phyloP scores from a whole-genome alignment of 2,113 vertebrate genomes.

The Felis catus region F.catus_Fca126_mat1.0 CM031412.1:77111001-77111500 shows the following conservation, averaged over 20 bases:
- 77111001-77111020: neutral
- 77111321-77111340: too few relatives aligned
- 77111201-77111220: neutral
- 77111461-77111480: too few relatives aligned
- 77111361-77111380: too few relatives aligned
- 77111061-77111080: neutral
- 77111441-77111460: too few relatives aligned
- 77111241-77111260: neutral
- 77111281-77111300: neutral
- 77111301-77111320: too few relatives aligned
- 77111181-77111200: too few relatives aligned
- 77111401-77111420: too few relatives aligned
- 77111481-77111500: too few relatives aligned
- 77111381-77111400: too few relatives aligned
- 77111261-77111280: neutral
- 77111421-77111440: too few relatives aligned
- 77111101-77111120: neutral
- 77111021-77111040: neutral
- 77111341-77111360: too few relatives aligned
- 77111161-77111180: neutral
- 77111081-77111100: neutral
- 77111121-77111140: neutral
- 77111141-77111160: neutral
- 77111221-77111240: neutral
- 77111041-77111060: neutral